Evolutionary conservation across 2,113 vertebrate genomes (phyloP).

Genomic region (Dromas ardeola): DNA sequence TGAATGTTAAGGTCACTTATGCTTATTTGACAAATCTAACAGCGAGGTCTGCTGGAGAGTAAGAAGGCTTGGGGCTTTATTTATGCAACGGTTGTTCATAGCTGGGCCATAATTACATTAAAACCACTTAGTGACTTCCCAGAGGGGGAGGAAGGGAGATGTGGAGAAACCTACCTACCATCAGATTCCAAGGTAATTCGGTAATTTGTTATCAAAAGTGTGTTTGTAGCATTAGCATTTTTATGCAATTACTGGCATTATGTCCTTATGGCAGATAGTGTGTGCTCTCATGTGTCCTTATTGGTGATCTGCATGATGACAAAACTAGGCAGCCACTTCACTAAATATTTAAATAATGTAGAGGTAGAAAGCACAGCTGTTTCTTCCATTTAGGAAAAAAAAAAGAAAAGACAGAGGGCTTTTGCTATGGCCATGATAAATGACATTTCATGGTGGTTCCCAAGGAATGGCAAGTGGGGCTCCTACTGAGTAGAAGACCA

Average conservation of each 20-base stretch:
- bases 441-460: slow-evolving; percentile 36
- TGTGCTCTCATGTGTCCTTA: slow-evolving; percentile 29
- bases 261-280: slow-evolving; percentile 30
- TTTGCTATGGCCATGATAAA: slow-evolving; percentile 51
- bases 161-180: background rate
- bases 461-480: slow-evolving; percentile 32
- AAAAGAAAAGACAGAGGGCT: background rate
- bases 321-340: slow-evolving; percentile 35
- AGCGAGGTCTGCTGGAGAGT: background rate
- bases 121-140: slow-evolving; percentile 4
- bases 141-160: background rate
- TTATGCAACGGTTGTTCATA: background rate
- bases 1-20: background rate
- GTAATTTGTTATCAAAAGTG: slow-evolving; percentile 57
- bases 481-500: slow-evolving; percentile 67
- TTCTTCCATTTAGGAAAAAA: slow-evolving; percentile 18
- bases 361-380: slow-evolving; percentile 53
- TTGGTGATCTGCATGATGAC: slow-evolving; percentile 10
- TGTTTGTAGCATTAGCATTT: slow-evolving; percentile 56
- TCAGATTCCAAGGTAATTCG: slow-evolving; percentile 27
- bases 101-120: slow-evolving; percentile 13
- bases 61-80: background rate
- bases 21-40: background rate
- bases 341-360: slow-evolving; percentile 54
- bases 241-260: slow-evolving; percentile 34